phyloP scores from a whole-genome alignment of 2,797 vertebrate species.

The Betta splendens region DNA sequence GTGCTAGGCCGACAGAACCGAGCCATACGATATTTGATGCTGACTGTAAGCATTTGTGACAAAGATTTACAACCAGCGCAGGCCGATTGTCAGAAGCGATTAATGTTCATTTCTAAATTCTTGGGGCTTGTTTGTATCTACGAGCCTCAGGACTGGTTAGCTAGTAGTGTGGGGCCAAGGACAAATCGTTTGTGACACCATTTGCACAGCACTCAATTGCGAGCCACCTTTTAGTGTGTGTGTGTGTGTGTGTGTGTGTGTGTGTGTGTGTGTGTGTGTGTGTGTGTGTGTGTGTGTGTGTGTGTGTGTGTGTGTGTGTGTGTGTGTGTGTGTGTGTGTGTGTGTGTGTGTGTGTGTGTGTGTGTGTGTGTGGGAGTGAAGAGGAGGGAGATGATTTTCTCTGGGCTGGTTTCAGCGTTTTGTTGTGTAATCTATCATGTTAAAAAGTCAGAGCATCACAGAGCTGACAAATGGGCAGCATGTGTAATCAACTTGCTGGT shows the following conservation, averaged over 20 bases:
- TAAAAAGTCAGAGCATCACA: slow-evolving; percentile 52
- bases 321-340: slow-evolving; percentile 53
- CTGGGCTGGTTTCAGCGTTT: slow-evolving; percentile 49
- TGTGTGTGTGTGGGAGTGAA: slow-evolving; percentile 14
- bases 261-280: slow-evolving; percentile 16
- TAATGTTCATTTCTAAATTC: slow-evolving; percentile 81
- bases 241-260: slow-evolving; percentile 35
- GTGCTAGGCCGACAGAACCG: slow-evolving; percentile 52
- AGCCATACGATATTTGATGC: slow-evolving; percentile 76
- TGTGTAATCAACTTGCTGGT: slow-evolving; percentile 51
- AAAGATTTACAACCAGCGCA: slow-evolving; percentile 83
- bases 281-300: slow-evolving; percentile 16
- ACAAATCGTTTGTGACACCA: slow-evolving; percentile 85
- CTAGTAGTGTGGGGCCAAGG: slow-evolving; percentile 79
- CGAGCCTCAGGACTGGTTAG: slow-evolving; percentile 79
- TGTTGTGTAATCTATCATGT: slow-evolving; percentile 55
- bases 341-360: slow-evolving; percentile 35
- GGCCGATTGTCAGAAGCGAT: slow-evolving; percentile 85
- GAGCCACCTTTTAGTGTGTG: slow-evolving; percentile 75
- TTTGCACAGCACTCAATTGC: slow-evolving; percentile 85
- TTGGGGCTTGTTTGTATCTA: slow-evolving; percentile 80
- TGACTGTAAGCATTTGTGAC: slow-evolving; percentile 80
- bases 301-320: slow-evolving; percentile 18
- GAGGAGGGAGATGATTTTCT: slow-evolving; percentile 35
- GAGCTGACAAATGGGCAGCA: slow-evolving; percentile 58